These are phyloP conservation scores for Ameiurus melas DNA, from an alignment of 2,113 vertebrate genomes.

Conservation along the genomic window DNA sequence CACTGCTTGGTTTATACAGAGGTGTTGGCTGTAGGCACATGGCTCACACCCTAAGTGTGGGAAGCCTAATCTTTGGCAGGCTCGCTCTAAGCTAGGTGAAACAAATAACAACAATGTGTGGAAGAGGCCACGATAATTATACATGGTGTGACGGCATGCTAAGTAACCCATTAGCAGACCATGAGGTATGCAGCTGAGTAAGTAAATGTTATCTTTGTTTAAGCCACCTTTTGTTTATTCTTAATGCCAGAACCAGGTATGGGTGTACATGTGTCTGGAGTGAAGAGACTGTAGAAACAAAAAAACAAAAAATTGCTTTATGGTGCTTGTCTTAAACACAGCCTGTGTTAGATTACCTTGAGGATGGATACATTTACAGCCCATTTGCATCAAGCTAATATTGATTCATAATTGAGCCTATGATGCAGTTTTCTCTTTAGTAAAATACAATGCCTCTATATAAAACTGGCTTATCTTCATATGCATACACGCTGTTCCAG, in stretches of 20 bases:
- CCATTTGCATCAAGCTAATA: slow-evolving; percentile 37
- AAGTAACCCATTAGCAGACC: slow-evolving; percentile 60
- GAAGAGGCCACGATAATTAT: slow-evolving; percentile 53
- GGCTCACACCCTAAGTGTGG: slow-evolving; percentile 39
- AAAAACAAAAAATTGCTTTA: slow-evolving; percentile 23
- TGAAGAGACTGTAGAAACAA: background rate
- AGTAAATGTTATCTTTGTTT: slow-evolving; percentile 29
- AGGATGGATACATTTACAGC: slow-evolving; percentile 21
- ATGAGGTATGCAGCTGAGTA: slow-evolving; percentile 30
- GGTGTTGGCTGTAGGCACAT: slow-evolving; percentile 37
- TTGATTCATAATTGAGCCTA: background rate
- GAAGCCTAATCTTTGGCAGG: slow-evolving; percentile 37
- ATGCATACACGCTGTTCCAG: background rate
- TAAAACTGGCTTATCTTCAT: slow-evolving; percentile 16
- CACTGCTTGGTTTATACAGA: slow-evolving; percentile 50
- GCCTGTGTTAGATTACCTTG: background rate
- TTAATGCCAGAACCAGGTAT: slow-evolving; percentile 25
- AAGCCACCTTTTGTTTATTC: slow-evolving; percentile 42
- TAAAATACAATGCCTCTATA: slow-evolving; percentile 5
- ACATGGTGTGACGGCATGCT: slow-evolving; percentile 38
- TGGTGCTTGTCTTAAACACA: slow-evolving; percentile 1
- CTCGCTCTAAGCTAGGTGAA: slow-evolving; percentile 47
- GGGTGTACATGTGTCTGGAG: background rate
- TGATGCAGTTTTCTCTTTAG: slow-evolving; percentile 15
- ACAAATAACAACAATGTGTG: slow-evolving; percentile 62